A percentile compares a stretch with the other conserved stretches of the same genome.
phyloP scores from a whole-genome alignment of 2,113 vertebrate genomes.

The Hipposideros armiger region DNA sequence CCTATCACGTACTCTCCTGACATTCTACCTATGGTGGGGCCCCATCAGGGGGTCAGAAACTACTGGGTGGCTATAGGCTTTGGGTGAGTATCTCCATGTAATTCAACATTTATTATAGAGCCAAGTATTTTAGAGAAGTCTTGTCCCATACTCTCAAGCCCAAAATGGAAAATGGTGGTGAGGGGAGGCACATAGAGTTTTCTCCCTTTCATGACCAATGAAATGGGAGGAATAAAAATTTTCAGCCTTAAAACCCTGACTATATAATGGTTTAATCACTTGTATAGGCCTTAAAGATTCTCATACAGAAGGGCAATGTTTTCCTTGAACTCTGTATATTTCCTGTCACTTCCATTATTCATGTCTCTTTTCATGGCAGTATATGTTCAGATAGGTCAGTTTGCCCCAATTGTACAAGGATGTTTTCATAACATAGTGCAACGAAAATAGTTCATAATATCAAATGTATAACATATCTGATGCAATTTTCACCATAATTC shows the following conservation, averaged over 20 bases:
- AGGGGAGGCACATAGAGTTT: neutral
- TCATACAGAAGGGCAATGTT: neutral
- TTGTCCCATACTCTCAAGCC: neutral
- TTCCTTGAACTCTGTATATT: slow-evolving; percentile 20
- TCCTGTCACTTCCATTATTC: slow-evolving; percentile 31
- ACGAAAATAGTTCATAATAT: slow-evolving; percentile 59
- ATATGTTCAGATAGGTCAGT: slow-evolving; percentile 18
- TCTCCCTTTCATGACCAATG: neutral
- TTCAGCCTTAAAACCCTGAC: neutral
- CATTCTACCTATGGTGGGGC: slow-evolving; percentile 97
- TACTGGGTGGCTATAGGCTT: slow-evolving; percentile 98
- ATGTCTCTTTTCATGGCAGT: neutral
- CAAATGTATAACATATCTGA: neutral
- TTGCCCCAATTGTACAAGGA: slow-evolving; percentile 7
- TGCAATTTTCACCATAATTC: slow-evolving; percentile 33
- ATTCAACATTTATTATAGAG: neutral
- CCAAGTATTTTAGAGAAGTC: neutral
- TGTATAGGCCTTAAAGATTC: neutral
- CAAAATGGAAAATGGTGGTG: neutral
- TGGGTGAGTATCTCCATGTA: slow-evolving; percentile 89
- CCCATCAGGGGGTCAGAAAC: slow-evolving; percentile 94
- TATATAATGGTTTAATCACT: neutral
- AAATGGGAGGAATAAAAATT: neutral
- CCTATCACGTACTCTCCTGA: slow-evolving; percentile 99
- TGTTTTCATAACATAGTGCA: slow-evolving; percentile 60